Conservation (phyloP, 2,888 invertebrate species). For the Polyploca ridens region DNA sequence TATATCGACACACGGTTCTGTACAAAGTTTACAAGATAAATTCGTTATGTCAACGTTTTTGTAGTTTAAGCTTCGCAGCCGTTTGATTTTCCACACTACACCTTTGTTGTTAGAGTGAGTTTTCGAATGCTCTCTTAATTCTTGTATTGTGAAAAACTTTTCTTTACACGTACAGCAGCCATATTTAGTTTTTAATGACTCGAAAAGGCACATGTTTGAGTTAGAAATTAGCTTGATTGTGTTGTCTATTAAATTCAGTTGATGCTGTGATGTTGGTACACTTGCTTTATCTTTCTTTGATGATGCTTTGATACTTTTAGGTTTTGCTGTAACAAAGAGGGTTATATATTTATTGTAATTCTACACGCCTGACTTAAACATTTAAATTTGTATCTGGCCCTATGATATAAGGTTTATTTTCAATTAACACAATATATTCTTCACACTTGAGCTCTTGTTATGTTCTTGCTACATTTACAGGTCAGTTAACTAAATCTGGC, state of each 20-base stretch:
- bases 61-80: slow-evolving; percentile 43
- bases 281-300: slow-evolving; percentile 3
- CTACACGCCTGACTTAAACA: too few relatives aligned
- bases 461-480: too few relatives aligned
- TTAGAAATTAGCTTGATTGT: slow-evolving; percentile 55
- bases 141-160: slow-evolving; percentile 42
- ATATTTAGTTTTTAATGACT: slow-evolving; percentile 52
- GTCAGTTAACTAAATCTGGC: too few relatives aligned
- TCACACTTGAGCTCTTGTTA: too few relatives aligned
- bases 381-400: too few relatives aligned
- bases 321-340: slow-evolving; percentile 14
- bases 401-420: too few relatives aligned
- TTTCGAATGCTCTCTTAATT: slow-evolving; percentile 45
- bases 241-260: slow-evolving; percentile 37
- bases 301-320: neutral
- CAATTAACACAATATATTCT: too few relatives aligned
- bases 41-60: slow-evolving; percentile 58
- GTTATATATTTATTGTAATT: too few relatives aligned
- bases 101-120: slow-evolving; percentile 39
- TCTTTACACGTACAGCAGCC: slow-evolving; percentile 54
- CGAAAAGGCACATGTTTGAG: slow-evolving; percentile 62
- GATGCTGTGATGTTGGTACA: slow-evolving; percentile 20
- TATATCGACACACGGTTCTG: slow-evolving; percentile 34
- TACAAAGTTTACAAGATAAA: slow-evolving; percentile 52
- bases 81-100: slow-evolving; percentile 37